These are phyloP conservation scores for Dasysyrphus albostriatus DNA, from an alignment of 2,888 invertebrate genomes.

Conservation along the genomic window DNA sequence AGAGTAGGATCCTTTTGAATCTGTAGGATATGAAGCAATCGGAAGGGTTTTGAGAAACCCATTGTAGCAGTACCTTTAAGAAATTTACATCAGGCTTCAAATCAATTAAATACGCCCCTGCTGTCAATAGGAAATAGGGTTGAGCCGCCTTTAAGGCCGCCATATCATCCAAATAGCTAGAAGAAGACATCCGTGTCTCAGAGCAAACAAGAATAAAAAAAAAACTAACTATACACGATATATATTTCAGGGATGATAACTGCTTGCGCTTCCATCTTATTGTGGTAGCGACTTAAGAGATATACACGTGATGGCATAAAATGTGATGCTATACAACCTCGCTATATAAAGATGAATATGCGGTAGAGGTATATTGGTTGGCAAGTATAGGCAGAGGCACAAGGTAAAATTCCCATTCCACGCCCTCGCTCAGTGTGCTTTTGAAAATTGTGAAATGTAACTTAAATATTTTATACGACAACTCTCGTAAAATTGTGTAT, in stretches of 20 bases:
- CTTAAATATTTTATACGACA: conserved; percentile 76
- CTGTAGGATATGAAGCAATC: too few relatives aligned
- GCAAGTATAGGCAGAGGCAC: not conserved
- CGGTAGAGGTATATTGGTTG: not conserved
- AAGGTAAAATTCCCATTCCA: conserved; percentile 19
- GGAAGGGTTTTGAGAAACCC: too few relatives aligned
- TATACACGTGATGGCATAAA: conserved; percentile 15
- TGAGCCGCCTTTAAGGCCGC: conserved; percentile 9
- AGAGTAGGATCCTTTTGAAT: too few relatives aligned
- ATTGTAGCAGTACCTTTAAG: not conserved
- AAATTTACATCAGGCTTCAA: not conserved
- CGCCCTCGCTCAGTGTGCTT: conserved; percentile 16
- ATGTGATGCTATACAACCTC: not conserved
- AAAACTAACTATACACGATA: not conserved
- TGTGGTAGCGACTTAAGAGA: conserved; percentile 61
- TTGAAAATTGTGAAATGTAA: conserved; percentile 72
- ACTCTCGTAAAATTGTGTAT: conserved; percentile 75
- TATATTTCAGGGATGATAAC: conserved; percentile 66
- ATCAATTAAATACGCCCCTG: not conserved
- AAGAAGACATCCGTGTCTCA: conserved; percentile 10
- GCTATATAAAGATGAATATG: conserved; percentile 3
- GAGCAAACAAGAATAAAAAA: not conserved
- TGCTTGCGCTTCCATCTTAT: conserved; percentile 56
- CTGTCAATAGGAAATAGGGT: not conserved
- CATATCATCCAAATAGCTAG: conserved; percentile 7